Conservation (phyloP, 1,140 invertebrate genomes). For the Drosophila persimilis region DNA sequence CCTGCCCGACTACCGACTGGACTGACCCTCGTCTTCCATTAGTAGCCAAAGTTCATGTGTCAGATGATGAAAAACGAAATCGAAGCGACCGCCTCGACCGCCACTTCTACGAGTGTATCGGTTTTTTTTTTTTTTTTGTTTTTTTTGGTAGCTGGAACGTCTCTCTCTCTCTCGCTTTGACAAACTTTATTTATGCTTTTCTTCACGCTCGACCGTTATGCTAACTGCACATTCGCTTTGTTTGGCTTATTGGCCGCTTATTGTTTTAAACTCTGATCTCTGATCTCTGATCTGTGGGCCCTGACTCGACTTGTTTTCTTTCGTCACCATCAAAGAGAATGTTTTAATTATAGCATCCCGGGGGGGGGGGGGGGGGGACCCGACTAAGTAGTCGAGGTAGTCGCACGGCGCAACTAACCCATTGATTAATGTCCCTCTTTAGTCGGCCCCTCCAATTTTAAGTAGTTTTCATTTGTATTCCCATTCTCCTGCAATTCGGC, state of each 20-base stretch:
- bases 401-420: constrained; percentile 4
- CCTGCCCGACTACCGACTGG: not conserved
- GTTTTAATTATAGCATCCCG: constrained; percentile 35
- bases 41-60: constrained; percentile 69
- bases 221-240: constrained; percentile 77
- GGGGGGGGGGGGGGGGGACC: not conserved
- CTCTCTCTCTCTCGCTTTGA: constrained; percentile 13
- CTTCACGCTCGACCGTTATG: constrained; percentile 77
- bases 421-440: constrained; percentile 34
- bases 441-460: constrained; percentile 14
- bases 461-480: constrained; percentile 1
- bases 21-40: constrained; percentile 36
- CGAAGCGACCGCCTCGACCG: constrained; percentile 16
- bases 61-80: constrained; percentile 57
- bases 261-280: constrained; percentile 65
- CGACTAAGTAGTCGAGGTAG: no score
- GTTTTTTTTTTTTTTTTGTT: not conserved
- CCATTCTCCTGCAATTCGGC: constrained; percentile 22
- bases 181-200: constrained; percentile 74
- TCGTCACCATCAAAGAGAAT: constrained; percentile 30
- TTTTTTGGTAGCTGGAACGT: not conserved
- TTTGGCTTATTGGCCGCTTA: constrained; percentile 73
- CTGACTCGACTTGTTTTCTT: constrained; percentile 68
- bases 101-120: constrained; percentile 22
- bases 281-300: constrained; percentile 38